phyloP scores from a whole-genome alignment of 2,888 invertebrate species.

The Arge pagana region DNA sequence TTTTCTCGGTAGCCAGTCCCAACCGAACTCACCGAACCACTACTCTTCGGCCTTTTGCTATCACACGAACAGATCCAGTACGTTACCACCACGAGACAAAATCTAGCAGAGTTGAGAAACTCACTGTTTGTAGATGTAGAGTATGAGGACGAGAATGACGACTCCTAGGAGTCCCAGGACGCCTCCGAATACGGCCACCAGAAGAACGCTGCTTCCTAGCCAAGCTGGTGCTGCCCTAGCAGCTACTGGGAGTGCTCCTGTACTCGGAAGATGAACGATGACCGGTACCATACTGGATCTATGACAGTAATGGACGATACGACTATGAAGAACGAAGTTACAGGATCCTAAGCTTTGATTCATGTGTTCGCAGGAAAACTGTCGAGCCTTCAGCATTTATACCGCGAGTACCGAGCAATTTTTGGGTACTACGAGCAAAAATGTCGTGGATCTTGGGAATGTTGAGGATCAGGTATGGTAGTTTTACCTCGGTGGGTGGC shows the following conservation, averaged over 20 bases:
- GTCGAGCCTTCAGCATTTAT: slow-evolving; percentile 41
- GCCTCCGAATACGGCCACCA: slow-evolving; percentile 71
- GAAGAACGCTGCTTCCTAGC: slow-evolving; percentile 59
- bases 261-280: slow-evolving; percentile 58
- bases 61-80: slow-evolving; percentile 14
- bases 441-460: slow-evolving; percentile 72
- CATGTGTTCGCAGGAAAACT: slow-evolving; percentile 46
- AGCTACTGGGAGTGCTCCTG: slow-evolving; percentile 50
- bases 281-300: slow-evolving; percentile 59
- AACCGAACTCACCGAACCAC: slow-evolving; percentile 51
- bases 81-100: not conserved
- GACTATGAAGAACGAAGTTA: too few relatives aligned
- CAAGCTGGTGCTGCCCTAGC: slow-evolving; percentile 59
- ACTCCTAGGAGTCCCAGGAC: slow-evolving; percentile 75
- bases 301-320: too few relatives aligned
- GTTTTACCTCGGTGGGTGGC: slow-evolving; percentile 80
- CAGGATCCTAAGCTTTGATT: too few relatives aligned
- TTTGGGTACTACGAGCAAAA: slow-evolving; percentile 57
- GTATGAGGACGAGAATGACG: slow-evolving; percentile 74
- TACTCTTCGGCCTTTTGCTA: slow-evolving; percentile 50
- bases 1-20: slow-evolving; percentile 53
- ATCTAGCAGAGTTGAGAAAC: slow-evolving; percentile 51
- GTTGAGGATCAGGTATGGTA: too few relatives aligned
- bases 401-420: slow-evolving; percentile 50
- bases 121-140: slow-evolving; percentile 78